These are phyloP conservation scores for Lagenorhynchus albirostris DNA, from an alignment of 2,113 vertebrate species.

Conservation along the genomic window DNA sequence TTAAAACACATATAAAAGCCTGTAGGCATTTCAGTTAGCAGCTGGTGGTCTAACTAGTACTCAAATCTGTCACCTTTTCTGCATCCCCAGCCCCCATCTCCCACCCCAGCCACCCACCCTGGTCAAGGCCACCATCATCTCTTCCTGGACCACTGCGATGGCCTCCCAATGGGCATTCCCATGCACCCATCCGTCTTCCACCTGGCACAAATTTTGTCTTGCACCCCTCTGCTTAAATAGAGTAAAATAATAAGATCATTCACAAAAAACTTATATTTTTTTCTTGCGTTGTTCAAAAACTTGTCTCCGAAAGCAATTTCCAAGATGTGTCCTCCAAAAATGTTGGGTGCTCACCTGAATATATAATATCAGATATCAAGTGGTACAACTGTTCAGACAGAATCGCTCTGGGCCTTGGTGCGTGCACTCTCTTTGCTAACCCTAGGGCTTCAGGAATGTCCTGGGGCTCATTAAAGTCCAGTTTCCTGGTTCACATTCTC, in stretches of 20 bases:
- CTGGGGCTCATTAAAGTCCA: neutral
- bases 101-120: neutral
- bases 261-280: neutral
- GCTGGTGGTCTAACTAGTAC: neutral
- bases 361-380: neutral
- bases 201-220: neutral
- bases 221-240: neutral
- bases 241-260: neutral
- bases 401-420: neutral
- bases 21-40: neutral
- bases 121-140: neutral
- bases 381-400: fast-evolving
- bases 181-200: neutral
- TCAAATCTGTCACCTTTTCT: neutral
- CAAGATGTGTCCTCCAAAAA: neutral
- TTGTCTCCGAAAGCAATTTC: neutral
- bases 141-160: neutral
- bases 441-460: neutral
- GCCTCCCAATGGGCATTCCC: neutral
- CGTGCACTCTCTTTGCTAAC: neutral
- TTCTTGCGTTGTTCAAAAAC: neutral
- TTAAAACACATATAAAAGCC: neutral
- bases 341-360: neutral
- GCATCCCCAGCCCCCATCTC: neutral
- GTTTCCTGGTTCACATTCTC: neutral